A percentile compares a stretch with the other conserved stretches of the same genome.
These are phyloP conservation scores for Sitophilus oryzae DNA, from an alignment of 1,140 invertebrate species.

Conservation along the genomic window DNA sequence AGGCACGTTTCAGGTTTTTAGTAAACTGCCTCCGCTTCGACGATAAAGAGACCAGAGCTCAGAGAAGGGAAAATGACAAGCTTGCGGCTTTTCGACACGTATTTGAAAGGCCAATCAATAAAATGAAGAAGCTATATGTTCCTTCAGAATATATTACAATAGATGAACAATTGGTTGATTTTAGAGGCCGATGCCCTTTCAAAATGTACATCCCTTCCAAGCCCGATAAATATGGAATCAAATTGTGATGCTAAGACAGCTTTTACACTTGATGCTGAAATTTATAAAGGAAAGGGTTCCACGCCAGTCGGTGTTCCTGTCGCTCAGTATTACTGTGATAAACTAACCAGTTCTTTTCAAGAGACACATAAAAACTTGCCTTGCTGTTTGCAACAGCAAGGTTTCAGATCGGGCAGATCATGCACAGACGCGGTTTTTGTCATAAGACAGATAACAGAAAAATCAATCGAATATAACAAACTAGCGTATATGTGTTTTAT, in stretches of 20 bases:
- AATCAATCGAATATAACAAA: too few relatives aligned
- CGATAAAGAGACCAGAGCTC: too few relatives aligned
- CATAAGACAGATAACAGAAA: too few relatives aligned
- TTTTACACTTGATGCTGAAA: slow-evolving; percentile 32
- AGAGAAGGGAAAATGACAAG: slow-evolving; percentile 39
- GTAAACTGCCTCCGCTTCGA: too few relatives aligned
- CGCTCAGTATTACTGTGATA: slow-evolving; percentile 31
- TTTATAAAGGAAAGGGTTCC: slow-evolving; percentile 37
- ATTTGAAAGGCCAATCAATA: slow-evolving; percentile 4
- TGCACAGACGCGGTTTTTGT: too few relatives aligned
- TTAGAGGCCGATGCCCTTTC: slow-evolving; percentile 12
- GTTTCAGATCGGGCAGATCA: too few relatives aligned
- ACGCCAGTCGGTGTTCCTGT: slow-evolving; percentile 31
- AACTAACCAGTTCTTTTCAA: too few relatives aligned
- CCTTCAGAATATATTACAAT: slow-evolving; percentile 21
- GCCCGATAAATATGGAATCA: slow-evolving; percentile 44
- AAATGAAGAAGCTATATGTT: slow-evolving; percentile 28
- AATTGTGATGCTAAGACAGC: slow-evolving; percentile 35
- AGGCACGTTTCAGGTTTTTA: background rate
- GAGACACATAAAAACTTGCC: too few relatives aligned
- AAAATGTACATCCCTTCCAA: slow-evolving; percentile 15
- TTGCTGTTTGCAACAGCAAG: too few relatives aligned
- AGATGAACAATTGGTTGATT: slow-evolving; percentile 17
- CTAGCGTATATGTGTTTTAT: too few relatives aligned
- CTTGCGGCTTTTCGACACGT: slow-evolving; percentile 35